A percentile compares a stretch with the other conserved stretches of the same genome.
Conservation (phyloP, 2,113 vertebrate genomes). For the Brachyistius frenatus region DNA sequence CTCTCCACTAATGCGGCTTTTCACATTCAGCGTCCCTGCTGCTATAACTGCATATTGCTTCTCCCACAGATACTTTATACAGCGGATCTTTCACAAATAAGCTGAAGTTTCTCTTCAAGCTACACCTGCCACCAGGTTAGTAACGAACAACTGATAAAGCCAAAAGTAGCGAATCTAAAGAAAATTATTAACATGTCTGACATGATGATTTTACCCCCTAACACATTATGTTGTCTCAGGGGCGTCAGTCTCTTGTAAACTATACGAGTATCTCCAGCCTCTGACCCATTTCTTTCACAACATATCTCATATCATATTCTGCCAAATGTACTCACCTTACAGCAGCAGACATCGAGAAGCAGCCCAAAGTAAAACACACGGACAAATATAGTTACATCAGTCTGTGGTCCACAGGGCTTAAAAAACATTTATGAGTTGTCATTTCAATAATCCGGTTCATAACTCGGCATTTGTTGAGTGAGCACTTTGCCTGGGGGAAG, state of each 20-base stretch:
- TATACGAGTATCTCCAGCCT: slow-evolving; percentile 22
- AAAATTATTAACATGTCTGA: not conserved
- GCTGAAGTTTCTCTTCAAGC: slow-evolving; percentile 96
- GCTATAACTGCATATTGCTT: slow-evolving; percentile 28
- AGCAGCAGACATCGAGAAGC: slow-evolving; percentile 11
- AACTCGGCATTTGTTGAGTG: slow-evolving; percentile 41
- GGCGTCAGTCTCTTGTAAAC: slow-evolving; percentile 7
- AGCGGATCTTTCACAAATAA: slow-evolving; percentile 95
- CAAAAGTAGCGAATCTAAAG: not conserved
- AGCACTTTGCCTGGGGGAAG: slow-evolving; percentile 28
- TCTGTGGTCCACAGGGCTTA: not conserved
- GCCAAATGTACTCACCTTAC: not conserved
- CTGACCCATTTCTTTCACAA: slow-evolving; percentile 22
- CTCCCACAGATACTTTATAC: slow-evolving; percentile 89
- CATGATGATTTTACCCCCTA: not conserved
- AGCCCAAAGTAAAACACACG: slow-evolving; percentile 8
- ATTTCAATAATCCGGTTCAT: slow-evolving; percentile 37
- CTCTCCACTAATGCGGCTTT: not conserved
- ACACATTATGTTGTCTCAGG: not conserved
- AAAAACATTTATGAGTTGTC: slow-evolving; percentile 30
- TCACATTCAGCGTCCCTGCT: not conserved
- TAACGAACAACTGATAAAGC: slow-evolving; percentile 13
- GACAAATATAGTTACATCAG: slow-evolving; percentile 21
- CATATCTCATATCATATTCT: not conserved
- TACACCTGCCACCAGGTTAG: slow-evolving; percentile 96